Evolutionary conservation across 2,113 vertebrate genomes (phyloP).

Genomic region (Columbina picui): DNA sequence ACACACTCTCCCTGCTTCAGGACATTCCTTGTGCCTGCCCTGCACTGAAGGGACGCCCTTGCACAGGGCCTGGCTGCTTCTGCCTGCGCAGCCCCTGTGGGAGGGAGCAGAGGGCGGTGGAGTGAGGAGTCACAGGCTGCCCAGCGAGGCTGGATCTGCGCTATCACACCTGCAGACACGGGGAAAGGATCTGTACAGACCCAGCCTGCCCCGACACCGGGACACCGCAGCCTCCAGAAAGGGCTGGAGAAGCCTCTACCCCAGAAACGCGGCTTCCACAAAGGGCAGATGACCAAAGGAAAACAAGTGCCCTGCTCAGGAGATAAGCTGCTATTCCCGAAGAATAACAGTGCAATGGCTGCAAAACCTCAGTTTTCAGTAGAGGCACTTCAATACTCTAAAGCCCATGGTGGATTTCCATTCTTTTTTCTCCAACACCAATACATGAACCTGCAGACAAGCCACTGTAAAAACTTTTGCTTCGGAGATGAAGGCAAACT

Average conservation of each 20-base stretch:
- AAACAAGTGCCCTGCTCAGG: neutral
- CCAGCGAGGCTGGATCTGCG: neutral
- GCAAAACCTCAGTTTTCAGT: neutral
- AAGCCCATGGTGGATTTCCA: neutral
- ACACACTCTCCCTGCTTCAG: neutral
- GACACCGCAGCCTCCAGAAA: neutral
- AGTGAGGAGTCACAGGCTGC: neutral
- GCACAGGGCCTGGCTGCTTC: neutral
- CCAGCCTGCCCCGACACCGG: neutral
- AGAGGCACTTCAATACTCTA: neutral
- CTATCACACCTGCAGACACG: neutral
- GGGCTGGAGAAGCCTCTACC: neutral
- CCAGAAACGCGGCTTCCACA: neutral
- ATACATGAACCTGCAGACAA: neutral
- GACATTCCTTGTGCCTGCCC: neutral
- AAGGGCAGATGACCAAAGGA: neutral
- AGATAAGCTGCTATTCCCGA: neutral
- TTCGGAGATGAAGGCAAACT: neutral
- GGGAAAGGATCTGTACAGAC: neutral
- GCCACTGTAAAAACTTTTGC: neutral
- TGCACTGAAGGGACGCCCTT: neutral
- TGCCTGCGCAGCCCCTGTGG: neutral
- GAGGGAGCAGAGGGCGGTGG: neutral
- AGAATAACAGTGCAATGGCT: neutral
- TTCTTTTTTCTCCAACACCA: neutral